Conservation (phyloP, 2,888 invertebrate species). For the Amiota mariae region DNA sequence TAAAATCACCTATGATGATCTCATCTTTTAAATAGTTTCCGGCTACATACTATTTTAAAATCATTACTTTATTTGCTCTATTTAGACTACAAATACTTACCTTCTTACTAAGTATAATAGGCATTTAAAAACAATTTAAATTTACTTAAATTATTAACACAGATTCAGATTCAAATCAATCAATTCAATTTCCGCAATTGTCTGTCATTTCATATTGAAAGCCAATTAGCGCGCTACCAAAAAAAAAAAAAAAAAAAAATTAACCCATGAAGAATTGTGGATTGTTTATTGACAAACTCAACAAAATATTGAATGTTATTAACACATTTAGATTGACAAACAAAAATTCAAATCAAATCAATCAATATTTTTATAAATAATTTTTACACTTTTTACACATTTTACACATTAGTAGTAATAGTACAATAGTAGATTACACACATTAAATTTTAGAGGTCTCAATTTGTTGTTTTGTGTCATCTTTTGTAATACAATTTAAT, state of each 20-base stretch:
- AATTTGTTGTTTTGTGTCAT: neutral
- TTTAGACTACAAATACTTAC: no score
- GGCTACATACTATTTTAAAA: no score
- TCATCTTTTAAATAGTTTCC: no score
- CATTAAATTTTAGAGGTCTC: constrained; percentile 14
- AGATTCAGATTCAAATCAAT: constrained; percentile 43
- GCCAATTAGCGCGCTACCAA: constrained; percentile 11
- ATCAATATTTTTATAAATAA: constrained; percentile 31
- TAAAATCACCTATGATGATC: no score
- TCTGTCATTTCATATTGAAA: constrained; percentile 40
- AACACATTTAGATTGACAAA: constrained; percentile 48
- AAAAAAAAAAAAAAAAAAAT: no score
- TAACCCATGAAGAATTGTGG: no score
- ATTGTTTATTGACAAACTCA: neutral
- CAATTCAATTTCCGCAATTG: constrained; percentile 57
- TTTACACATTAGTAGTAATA: neutral
- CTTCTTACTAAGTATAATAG: no score
- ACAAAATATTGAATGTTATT: constrained; percentile 18
- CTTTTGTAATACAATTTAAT: neutral
- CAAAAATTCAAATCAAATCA: constrained; percentile 8
- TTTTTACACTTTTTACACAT: constrained; percentile 11
- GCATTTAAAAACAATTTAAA: no score
- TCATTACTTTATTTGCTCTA: no score
- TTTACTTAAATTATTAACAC: constrained; percentile 52
- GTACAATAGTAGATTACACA: neutral